Evolutionary conservation across 1,140 invertebrate genomes (phyloP).

Genomic region (Bombyx mandarina): DNA sequence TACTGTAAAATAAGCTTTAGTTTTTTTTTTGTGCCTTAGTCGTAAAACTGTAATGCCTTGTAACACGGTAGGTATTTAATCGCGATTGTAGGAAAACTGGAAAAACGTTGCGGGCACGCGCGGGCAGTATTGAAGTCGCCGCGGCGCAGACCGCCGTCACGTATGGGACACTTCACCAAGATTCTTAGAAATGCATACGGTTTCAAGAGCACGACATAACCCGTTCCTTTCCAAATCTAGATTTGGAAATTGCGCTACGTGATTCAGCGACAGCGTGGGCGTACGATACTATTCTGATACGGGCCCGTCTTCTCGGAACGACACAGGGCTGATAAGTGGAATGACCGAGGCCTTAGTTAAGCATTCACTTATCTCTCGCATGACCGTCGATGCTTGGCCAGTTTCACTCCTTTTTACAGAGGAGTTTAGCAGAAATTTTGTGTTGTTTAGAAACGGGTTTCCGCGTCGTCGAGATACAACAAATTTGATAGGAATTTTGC

Average conservation of each 20-base stretch:
- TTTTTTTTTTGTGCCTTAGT: too few species aligned
- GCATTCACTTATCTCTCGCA: conserved; percentile 1
- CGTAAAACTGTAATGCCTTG: too few species aligned
- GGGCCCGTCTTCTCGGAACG: conserved; percentile 15
- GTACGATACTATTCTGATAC: conserved; percentile 16
- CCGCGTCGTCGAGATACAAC: too few species aligned
- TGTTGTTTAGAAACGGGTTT: too few species aligned
- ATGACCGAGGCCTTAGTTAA: conserved; percentile 7
- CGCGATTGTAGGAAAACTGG: conserved; percentile 24
- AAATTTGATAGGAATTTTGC: too few species aligned
- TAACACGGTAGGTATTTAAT: too few species aligned
- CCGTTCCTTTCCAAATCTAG: conserved; percentile 27
- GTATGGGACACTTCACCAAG: conserved; percentile 19
- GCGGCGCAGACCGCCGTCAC: conserved; percentile 19
- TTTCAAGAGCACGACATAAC: conserved; percentile 22
- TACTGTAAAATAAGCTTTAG: too few species aligned
- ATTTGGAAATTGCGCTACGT: conserved; percentile 35
- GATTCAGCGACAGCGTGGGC: conserved; percentile 16
- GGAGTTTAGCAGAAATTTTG: too few species aligned
- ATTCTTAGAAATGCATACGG: conserved; percentile 26
- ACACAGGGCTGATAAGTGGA: conserved; percentile 16
- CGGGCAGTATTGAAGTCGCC: conserved; percentile 20
- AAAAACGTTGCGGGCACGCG: conserved; percentile 22
- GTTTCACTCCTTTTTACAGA: conserved; percentile 2
- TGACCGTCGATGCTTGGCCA: background rate